phyloP scores from a whole-genome alignment of 2,888 invertebrate genomes.

The Lasius fuliginosus region DNA sequence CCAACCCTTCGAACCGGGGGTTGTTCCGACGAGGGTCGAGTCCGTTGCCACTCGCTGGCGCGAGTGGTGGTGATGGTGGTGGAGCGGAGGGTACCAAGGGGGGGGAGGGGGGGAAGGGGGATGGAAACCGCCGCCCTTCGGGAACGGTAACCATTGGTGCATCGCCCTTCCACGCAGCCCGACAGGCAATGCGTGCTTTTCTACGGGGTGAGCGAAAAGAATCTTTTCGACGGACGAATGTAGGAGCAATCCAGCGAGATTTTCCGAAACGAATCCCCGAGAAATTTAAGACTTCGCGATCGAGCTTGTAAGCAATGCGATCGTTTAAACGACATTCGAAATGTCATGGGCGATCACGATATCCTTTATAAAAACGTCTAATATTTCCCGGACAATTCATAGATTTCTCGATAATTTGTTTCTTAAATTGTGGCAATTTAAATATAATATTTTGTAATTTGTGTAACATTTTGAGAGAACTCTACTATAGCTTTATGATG shows the following conservation, averaged over 20 bases:
- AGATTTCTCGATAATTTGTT: neutral
- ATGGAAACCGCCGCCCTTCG: conserved; percentile 77
- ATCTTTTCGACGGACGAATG: conserved; percentile 13
- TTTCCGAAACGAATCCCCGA: neutral
- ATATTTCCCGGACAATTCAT: neutral
- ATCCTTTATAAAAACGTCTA: neutral
- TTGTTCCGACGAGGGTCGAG: conserved; percentile 77
- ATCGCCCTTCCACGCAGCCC: conserved; percentile 81
- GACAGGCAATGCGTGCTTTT: conserved; percentile 73
- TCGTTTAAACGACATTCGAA: neutral
- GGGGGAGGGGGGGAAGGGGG: conserved; percentile 39
- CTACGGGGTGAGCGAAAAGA: conserved; percentile 71
- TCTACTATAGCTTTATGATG: neutral
- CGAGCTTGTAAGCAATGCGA: neutral
- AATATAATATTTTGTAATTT: conserved; percentile 1
- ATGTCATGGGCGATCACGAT: neutral
- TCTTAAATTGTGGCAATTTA: neutral
- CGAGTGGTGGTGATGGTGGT: conserved; percentile 36
- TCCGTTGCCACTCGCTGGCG: conserved; percentile 68
- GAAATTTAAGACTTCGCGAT: neutral
- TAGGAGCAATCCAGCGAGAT: neutral
- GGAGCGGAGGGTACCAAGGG: conserved; percentile 41
- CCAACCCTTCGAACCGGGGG: conserved; percentile 82
- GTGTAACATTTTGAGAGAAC: neutral
- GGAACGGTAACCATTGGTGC: conserved; percentile 80